Percentiles rank a stretch among this genome's conserved stretches.
Conservation (phyloP, 2,797 vertebrate genomes). For the Neostethus bicornis region DNA sequence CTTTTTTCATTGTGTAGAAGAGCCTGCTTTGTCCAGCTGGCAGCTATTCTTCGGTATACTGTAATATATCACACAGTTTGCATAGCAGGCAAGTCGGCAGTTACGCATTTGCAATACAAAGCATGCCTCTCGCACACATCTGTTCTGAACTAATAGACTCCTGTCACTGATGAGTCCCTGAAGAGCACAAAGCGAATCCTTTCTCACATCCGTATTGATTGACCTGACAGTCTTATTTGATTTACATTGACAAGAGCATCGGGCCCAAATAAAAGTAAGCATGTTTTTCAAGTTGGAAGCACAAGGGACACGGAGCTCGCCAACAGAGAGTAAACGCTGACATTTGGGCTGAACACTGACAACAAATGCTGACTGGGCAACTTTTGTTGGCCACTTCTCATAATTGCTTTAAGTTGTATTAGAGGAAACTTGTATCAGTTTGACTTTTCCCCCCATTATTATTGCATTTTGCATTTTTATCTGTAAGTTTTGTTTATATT, state of each 20-base stretch:
- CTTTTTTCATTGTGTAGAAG: conserved; percentile 36
- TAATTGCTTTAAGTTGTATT: neutral
- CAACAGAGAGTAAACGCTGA: conserved; percentile 46
- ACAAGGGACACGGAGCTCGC: conserved; percentile 34
- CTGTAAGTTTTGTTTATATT: neutral
- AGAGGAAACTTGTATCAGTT: no score
- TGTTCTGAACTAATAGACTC: conserved; percentile 64
- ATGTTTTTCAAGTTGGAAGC: conserved; percentile 69
- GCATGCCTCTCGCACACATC: conserved; percentile 31
- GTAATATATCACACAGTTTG: conserved; percentile 61
- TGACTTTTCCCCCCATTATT: no score
- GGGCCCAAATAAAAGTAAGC: conserved; percentile 61
- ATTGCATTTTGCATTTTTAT: neutral
- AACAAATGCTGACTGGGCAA: conserved; percentile 42
- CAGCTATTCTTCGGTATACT: conserved; percentile 49
- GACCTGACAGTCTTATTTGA: conserved; percentile 54
- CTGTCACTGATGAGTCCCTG: conserved; percentile 70
- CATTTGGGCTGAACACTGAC: conserved; percentile 28
- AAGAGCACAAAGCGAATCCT: conserved; percentile 61
- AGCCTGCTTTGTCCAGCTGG: conserved; percentile 37
- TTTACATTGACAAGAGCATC: conserved; percentile 64
- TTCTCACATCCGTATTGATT: conserved; percentile 64
- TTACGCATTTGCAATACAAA: conserved; percentile 71
- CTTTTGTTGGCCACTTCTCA: conserved; percentile 27
- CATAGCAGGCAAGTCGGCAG: conserved; percentile 59